Conservation (phyloP, 1,140 invertebrate genomes). For the Sminthurides bifidus region DNA sequence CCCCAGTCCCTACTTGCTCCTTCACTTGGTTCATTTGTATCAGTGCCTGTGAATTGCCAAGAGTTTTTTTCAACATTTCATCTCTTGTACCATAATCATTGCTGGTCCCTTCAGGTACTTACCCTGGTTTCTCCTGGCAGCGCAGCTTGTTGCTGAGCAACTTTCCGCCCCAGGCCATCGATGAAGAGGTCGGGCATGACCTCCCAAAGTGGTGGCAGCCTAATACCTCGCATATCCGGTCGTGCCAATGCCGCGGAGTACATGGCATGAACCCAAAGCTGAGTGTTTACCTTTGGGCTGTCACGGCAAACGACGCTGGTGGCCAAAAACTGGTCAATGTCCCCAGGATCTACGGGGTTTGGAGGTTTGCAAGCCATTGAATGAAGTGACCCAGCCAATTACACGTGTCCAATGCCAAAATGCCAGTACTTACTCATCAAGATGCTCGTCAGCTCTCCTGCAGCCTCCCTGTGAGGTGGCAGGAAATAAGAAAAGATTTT, state of each 20-base stretch:
- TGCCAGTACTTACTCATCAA: slow-evolving; percentile 17
- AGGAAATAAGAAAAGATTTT: slow-evolving; percentile 20
- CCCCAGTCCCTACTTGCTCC: not conserved
- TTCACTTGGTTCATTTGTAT: not conserved
- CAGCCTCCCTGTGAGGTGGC: slow-evolving; percentile 18
- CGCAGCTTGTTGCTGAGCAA: not conserved
- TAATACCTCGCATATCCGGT: slow-evolving; percentile 16
- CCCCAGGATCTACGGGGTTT: too few species aligned
- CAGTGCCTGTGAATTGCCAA: not conserved
- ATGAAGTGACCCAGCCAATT: too few species aligned
- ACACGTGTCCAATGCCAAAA: slow-evolving; percentile 5
- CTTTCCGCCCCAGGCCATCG: not conserved
- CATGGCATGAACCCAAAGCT: slow-evolving; percentile 24
- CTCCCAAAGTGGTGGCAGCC: slow-evolving; percentile 28
- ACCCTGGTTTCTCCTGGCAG: not conserved
- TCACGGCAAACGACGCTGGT: not conserved
- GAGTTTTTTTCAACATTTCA: too few species aligned
- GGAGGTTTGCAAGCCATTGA: too few species aligned
- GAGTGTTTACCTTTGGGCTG: not conserved
- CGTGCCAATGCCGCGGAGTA: slow-evolving; percentile 8
- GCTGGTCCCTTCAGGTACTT: too few species aligned
- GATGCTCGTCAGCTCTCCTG: slow-evolving; percentile 7
- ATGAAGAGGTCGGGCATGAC: slow-evolving; percentile 30
- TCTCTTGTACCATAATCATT: too few species aligned
- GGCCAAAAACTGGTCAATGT: too few species aligned